A percentile compares a stretch with the other conserved stretches of the same genome.
Evolutionary conservation across 30 jellyfish, hydroid and myxozoan genomes (phyloP).

Genomic region (Chironex yamaguchii): DNA sequence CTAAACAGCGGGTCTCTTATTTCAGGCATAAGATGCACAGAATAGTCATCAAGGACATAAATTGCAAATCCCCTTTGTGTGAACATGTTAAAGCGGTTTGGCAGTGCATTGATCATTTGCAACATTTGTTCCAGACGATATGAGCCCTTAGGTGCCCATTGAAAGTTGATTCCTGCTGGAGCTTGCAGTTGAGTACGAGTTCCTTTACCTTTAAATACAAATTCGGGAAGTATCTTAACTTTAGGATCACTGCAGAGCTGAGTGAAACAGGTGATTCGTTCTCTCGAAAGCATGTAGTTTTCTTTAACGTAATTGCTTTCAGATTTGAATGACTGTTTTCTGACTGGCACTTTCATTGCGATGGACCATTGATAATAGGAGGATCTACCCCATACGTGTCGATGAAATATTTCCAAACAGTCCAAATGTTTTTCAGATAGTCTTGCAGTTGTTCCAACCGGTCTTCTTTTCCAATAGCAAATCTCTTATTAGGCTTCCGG

Average conservation of each 20-base stretch:
- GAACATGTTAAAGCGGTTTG: conserved; percentile 45
- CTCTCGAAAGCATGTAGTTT: conserved; percentile 71
- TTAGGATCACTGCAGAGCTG: conserved; percentile 55
- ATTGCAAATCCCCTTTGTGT: conserved; percentile 55
- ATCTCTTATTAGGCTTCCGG: conserved; percentile 73
- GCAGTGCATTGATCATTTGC: conserved; percentile 16
- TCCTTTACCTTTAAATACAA: conserved; percentile 68
- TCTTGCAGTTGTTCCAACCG: conserved; percentile 42
- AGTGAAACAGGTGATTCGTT: conserved; percentile 59
- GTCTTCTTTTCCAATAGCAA: conserved; percentile 53
- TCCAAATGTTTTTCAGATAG: conserved; percentile 53
- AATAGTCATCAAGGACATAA: conserved; percentile 56
- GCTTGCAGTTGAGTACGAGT: conserved; percentile 55
- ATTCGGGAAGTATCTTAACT: conserved; percentile 10
- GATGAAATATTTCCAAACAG: conserved; percentile 51
- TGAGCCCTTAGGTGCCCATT: conserved; percentile 67
- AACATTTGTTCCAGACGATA: conserved; percentile 45
- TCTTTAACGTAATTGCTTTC: conserved; percentile 49
- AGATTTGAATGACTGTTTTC: conserved; percentile 30
- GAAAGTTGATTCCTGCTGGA: conserved; percentile 59
- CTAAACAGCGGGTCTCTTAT: conserved; percentile 27
- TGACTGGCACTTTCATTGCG: conserved; percentile 11
- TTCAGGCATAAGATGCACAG: conserved; percentile 63
- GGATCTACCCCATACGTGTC: conserved; percentile 69
- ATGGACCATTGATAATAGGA: conserved; percentile 50